Conservation (phyloP, 2,888 invertebrate species). For the Pachycephus smyrnensis region DNA sequence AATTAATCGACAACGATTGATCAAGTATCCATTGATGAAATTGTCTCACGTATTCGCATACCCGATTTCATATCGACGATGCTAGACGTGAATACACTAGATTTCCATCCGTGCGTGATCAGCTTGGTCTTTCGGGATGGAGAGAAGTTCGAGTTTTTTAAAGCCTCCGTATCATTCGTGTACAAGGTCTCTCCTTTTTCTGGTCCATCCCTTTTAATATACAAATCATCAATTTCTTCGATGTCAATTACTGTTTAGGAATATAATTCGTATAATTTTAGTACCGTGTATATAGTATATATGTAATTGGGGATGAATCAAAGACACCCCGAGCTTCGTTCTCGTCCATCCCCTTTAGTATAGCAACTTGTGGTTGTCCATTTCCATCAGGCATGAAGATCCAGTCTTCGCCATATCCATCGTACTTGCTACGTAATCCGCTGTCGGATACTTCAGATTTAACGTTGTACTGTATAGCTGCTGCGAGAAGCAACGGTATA, state of each 20-base stretch:
- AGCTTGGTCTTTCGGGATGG: constrained; percentile 61
- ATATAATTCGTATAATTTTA: background rate
- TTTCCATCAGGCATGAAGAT: constrained; percentile 66
- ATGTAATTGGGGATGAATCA: constrained; percentile 47
- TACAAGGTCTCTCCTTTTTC: constrained; percentile 48
- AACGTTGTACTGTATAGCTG: constrained; percentile 14
- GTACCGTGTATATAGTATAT: constrained; percentile 59
- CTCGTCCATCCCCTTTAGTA: constrained; percentile 50
- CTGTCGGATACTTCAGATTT: constrained; percentile 27
- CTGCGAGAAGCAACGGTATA: constrained; percentile 4
- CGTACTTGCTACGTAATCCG: constrained; percentile 54
- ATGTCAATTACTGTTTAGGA: background rate
- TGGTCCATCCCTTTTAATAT: constrained; percentile 47
- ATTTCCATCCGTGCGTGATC: constrained; percentile 69
- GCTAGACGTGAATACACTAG: constrained; percentile 63
- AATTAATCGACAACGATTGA: background rate
- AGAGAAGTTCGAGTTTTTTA: constrained; percentile 51
- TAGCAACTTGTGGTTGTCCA: constrained; percentile 61
- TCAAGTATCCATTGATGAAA: background rate
- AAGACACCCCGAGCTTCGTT: constrained; percentile 43
- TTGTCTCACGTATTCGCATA: constrained; percentile 26
- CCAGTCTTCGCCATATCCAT: constrained; percentile 64
- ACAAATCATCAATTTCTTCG: constrained; percentile 10
- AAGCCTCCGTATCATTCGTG: constrained; percentile 42
- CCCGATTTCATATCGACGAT: constrained; percentile 62